Conservation (phyloP, 2,888 invertebrate species). For the Eledona agricola region DNA sequence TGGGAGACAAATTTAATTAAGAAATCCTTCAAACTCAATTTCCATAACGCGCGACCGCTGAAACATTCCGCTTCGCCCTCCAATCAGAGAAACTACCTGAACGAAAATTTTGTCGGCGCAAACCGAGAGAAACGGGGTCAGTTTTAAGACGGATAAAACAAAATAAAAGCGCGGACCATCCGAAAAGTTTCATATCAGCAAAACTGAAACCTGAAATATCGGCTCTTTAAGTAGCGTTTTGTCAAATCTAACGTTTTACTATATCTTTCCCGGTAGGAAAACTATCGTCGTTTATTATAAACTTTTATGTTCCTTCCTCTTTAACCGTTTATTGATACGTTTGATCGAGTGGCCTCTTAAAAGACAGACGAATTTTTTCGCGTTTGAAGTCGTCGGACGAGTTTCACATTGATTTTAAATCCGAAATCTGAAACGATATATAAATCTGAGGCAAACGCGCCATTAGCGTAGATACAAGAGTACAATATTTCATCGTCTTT, state of each 20-base stretch:
- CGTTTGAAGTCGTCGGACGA: conserved; percentile 4
- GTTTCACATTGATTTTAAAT: conserved; percentile 32
- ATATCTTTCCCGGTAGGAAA: conserved; percentile 51
- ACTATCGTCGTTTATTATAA: conserved; percentile 47
- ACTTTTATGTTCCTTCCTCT: conserved; percentile 24
- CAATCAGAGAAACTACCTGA: conserved; percentile 34
- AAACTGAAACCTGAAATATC: conserved; percentile 56
- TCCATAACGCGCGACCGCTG: conserved; percentile 39
- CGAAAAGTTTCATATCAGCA: conserved; percentile 56
- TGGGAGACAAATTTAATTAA: conserved; percentile 45
- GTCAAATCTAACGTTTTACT: conserved; percentile 55
- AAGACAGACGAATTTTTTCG: conserved; percentile 22
- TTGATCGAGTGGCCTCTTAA: conserved; percentile 17
- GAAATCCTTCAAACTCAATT: conserved; percentile 42
- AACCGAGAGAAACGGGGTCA: too few relatives aligned
- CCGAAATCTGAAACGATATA: conserved; percentile 37
- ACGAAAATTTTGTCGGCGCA: too few relatives aligned
- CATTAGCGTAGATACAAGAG: conserved; percentile 56
- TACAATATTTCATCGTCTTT: conserved; percentile 56
- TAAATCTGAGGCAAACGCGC: conserved; percentile 53
- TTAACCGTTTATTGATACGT: conserved; percentile 34
- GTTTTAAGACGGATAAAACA: conserved; percentile 39
- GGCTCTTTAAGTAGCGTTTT: conserved; percentile 54
- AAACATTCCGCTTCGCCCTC: conserved; percentile 21
- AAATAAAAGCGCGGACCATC: conserved; percentile 46